Conservation (phyloP, 1,140 invertebrate species). For the Drosophila biarmipes region DNA sequence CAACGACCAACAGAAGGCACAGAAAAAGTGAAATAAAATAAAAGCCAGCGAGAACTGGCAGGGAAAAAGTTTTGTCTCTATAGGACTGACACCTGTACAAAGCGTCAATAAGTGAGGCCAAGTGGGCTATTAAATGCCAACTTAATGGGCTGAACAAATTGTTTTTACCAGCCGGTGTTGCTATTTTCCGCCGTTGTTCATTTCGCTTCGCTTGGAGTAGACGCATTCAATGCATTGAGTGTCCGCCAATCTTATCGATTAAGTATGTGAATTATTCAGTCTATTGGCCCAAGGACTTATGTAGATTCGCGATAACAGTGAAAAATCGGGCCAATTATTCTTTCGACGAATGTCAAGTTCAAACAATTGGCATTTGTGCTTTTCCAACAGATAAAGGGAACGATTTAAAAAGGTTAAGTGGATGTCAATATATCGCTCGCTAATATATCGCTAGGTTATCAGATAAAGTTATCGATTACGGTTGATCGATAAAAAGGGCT, state of each 20-base stretch:
- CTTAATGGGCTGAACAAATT: conserved; percentile 46
- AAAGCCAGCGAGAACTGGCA: neutral
- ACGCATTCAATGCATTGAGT: conserved; percentile 28
- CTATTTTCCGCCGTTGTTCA: conserved; percentile 25
- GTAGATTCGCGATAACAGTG: neutral
- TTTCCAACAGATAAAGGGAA: neutral
- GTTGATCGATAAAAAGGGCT: too few species aligned
- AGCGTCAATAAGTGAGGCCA: conserved; percentile 47
- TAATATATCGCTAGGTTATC: too few species aligned
- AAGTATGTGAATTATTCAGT: conserved; percentile 8
- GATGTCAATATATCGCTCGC: neutral
- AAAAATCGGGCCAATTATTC: conserved; percentile 5
- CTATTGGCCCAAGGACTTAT: conserved; percentile 21
- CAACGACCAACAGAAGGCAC: conserved; percentile 3
- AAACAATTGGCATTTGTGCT: conserved; percentile 7
- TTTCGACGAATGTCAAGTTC: conserved; percentile 19
- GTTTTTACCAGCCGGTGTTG: conserved; percentile 28
- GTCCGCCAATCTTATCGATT: conserved; percentile 24
- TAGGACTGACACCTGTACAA: conserved; percentile 44
- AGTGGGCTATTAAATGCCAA: conserved; percentile 52
- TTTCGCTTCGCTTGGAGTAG: conserved; percentile 20
- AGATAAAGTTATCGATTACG: neutral
- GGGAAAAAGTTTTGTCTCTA: conserved; percentile 9
- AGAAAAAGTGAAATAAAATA: neutral
- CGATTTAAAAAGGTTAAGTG: neutral